Evolutionary conservation across 2,797 vertebrate species (phyloP).

Genomic region (Remorina albescens): DNA sequence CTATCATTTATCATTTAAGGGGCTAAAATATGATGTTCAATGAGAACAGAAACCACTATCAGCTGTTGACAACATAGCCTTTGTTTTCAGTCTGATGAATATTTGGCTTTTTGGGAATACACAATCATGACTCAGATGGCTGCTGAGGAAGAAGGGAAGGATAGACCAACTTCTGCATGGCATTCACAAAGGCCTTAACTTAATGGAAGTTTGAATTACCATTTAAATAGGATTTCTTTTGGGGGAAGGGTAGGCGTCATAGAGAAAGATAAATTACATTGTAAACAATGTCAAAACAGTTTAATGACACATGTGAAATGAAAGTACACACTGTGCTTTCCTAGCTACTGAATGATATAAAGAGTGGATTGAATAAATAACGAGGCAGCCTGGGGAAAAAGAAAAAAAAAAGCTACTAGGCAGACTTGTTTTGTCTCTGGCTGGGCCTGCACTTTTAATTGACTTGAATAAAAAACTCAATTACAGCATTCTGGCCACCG

Average conservation of each 20-base stretch:
- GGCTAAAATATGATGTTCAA: constrained; percentile 62
- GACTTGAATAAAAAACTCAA: constrained; percentile 84
- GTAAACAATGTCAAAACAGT: constrained; percentile 86
- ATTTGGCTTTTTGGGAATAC: constrained; percentile 78
- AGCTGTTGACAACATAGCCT: constrained; percentile 53
- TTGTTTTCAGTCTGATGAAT: constrained; percentile 75
- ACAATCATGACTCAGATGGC: constrained; percentile 72
- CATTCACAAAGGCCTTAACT: constrained; percentile 78
- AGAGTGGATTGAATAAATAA: constrained; percentile 79
- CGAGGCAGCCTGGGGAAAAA: constrained; percentile 60
- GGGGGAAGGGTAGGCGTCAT: constrained; percentile 71
- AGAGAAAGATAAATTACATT: constrained; percentile 84
- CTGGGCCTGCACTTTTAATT: constrained; percentile 80
- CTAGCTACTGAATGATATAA: constrained; percentile 77
- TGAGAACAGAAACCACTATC: constrained; percentile 64
- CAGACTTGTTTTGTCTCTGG: constrained; percentile 80
- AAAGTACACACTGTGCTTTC: constrained; percentile 74
- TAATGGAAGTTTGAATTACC: constrained; percentile 86
- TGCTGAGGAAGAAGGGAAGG: constrained; percentile 66
- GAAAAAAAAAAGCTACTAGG: constrained; percentile 52
- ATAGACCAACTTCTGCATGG: constrained; percentile 74
- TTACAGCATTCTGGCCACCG: constrained; percentile 79
- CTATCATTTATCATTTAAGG: constrained; percentile 52
- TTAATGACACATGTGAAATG: constrained; percentile 85
- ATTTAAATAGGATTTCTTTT: constrained; percentile 87